phyloP scores from a whole-genome alignment of 2,888 invertebrate species.

The Prosopocoilus inquinatus region DNA sequence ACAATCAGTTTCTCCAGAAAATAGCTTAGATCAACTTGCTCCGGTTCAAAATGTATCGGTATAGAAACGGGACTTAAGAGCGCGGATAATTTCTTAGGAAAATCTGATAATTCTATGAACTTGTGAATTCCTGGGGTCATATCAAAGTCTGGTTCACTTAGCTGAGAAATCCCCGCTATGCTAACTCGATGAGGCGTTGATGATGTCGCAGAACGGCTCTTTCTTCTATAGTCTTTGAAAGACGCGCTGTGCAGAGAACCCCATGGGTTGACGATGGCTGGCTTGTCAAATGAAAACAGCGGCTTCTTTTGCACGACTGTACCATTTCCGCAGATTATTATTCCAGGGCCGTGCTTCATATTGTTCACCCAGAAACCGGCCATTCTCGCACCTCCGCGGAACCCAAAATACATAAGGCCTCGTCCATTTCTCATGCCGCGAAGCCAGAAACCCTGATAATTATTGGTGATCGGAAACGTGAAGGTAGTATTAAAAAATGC shows the following conservation, averaged over 20 bases:
- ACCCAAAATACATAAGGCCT: constrained; percentile 49
- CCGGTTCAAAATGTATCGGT: constrained; percentile 40
- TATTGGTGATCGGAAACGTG: constrained; percentile 54
- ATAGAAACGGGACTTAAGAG: constrained; percentile 23
- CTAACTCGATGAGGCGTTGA: neutral
- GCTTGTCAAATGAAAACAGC: constrained; percentile 56
- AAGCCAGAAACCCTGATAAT: constrained; percentile 58
- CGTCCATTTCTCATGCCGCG: constrained; percentile 55
- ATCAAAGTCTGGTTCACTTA: neutral
- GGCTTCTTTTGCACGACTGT: constrained; percentile 51
- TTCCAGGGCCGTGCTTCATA: constrained; percentile 58
- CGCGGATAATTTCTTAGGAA: constrained; percentile 4
- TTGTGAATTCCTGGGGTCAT: neutral
- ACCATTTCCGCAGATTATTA: constrained; percentile 58
- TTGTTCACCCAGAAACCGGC: constrained; percentile 58
- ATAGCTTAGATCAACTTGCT: constrained; percentile 50
- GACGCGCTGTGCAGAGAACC: neutral
- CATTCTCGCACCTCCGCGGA: constrained; percentile 56
- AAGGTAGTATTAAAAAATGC: constrained; percentile 55
- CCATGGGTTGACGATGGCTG: constrained; percentile 34
- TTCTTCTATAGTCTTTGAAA: neutral
- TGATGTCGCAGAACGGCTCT: neutral
- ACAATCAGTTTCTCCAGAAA: constrained; percentile 45
- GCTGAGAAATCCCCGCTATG: neutral
- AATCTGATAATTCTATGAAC: constrained; percentile 3